These are phyloP conservation scores for Pristionchus maxplancki DNA, from an alignment of 2,888 invertebrate species.

Conservation along the genomic window DNA sequence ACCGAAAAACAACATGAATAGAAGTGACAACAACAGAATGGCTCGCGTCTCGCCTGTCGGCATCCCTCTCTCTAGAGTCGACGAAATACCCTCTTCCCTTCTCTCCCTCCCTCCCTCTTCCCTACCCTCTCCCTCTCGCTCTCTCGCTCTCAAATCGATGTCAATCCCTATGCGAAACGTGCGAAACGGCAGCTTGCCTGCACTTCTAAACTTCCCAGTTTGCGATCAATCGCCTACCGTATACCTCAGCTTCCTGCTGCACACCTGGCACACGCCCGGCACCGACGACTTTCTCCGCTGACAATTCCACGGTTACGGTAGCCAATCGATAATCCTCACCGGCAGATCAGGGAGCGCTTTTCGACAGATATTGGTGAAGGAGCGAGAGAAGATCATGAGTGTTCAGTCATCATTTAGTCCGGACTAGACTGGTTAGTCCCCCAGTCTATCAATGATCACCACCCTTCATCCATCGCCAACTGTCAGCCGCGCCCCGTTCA, in stretches of 20 bases:
- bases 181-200: conserved; percentile 33
- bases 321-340: conserved; percentile 33
- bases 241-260: conserved; percentile 15
- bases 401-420: background rate
- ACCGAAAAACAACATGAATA: too few relatives aligned
- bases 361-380: background rate
- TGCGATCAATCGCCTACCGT: background rate
- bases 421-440: too few relatives aligned
- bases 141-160: conserved; percentile 46
- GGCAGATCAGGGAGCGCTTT: background rate
- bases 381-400: conserved; percentile 22
- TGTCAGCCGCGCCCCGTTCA: background rate
- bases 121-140: background rate
- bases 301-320: background rate
- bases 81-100: conserved; percentile 6
- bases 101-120: background rate
- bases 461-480: too few relatives aligned
- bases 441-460: background rate
- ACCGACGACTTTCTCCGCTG: background rate
- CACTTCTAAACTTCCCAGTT: background rate
- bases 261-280: background rate
- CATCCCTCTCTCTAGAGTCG: background rate
- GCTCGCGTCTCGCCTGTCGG: background rate
- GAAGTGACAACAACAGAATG: background rate
- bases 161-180: conserved; percentile 14